These are phyloP conservation scores for Ammodytes dubius DNA, from an alignment of 2,113 vertebrate genomes.

Conservation along the genomic window DNA sequence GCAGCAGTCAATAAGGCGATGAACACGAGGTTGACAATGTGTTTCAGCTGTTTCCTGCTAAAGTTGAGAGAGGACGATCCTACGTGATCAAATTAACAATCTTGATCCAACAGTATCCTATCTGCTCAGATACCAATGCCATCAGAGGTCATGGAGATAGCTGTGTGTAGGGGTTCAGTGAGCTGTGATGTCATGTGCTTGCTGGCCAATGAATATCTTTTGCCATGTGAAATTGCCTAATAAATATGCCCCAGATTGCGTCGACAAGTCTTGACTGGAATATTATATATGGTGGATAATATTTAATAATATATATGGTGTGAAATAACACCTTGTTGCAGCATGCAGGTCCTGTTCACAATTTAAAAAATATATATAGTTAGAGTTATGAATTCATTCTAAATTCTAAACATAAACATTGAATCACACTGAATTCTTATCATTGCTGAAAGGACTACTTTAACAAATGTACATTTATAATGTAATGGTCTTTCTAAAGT, in stretches of 20 bases:
- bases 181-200: slow-evolving; percentile 61
- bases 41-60: slow-evolving; percentile 2
- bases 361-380: slow-evolving; percentile 14
- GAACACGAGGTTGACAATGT: slow-evolving; percentile 1
- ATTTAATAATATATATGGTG: background rate
- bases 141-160: slow-evolving; percentile 6
- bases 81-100: slow-evolving; percentile 54
- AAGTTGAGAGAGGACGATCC: slow-evolving; percentile 15
- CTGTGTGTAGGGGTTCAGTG: background rate
- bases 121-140: slow-evolving; percentile 44
- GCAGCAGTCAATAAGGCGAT: background rate
- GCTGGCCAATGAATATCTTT: slow-evolving; percentile 55
- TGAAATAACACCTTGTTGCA: slow-evolving; percentile 42
- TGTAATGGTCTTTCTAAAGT: background rate
- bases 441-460: slow-evolving; percentile 1
- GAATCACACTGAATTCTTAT: slow-evolving; percentile 24
- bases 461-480: background rate
- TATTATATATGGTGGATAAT: slow-evolving; percentile 35
- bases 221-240: slow-evolving; percentile 65
- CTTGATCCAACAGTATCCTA: slow-evolving; percentile 7
- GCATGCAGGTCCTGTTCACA: slow-evolving; percentile 24
- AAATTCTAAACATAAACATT: background rate
- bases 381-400: slow-evolving; percentile 15
- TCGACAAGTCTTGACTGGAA: slow-evolving; percentile 49
- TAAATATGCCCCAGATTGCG: slow-evolving; percentile 63